Evolutionary conservation across 2,113 vertebrate species (phyloP).

Genomic region (Oncorhynchus clarkii): DNA sequence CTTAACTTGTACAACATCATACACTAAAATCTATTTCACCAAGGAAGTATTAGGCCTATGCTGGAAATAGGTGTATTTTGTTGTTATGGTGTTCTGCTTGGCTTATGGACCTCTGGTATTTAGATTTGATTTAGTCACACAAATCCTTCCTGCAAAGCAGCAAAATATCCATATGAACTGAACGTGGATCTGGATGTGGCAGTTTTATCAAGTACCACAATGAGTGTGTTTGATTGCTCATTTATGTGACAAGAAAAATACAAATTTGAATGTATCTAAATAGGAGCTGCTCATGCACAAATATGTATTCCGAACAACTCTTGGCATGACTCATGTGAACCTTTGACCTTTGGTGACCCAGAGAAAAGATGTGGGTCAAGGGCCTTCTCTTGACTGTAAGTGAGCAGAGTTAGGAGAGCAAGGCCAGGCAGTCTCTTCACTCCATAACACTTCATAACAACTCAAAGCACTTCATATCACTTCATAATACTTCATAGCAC

Average conservation of each 20-base stretch:
- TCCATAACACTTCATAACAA: not conserved
- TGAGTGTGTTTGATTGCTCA: not conserved
- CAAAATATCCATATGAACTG: not conserved
- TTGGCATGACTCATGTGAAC: not conserved
- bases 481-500: no score
- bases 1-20: not conserved
- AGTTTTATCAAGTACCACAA: not conserved
- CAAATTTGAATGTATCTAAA: not conserved
- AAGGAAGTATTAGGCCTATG: not conserved
- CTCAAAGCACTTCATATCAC: no score
- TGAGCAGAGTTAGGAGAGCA: conserved; percentile 1
- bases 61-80: not conserved
- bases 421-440: conserved; percentile 4
- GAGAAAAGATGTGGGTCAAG: not conserved
- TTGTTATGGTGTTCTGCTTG: conserved; percentile 13
- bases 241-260: not conserved
- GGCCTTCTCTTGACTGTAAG: conserved; percentile 5
- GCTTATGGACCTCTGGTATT: conserved; percentile 6
- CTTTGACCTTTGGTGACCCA: not conserved
- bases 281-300: not conserved
- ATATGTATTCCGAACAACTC: not conserved
- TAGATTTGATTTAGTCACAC: not conserved
- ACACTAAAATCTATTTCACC: not conserved
- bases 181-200: not conserved
- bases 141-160: not conserved